Evolutionary conservation across 2,888 invertebrate genomes (phyloP), one percentile per base, ranked within the genome.

Genomic region (Piscicola geometra): DNA sequence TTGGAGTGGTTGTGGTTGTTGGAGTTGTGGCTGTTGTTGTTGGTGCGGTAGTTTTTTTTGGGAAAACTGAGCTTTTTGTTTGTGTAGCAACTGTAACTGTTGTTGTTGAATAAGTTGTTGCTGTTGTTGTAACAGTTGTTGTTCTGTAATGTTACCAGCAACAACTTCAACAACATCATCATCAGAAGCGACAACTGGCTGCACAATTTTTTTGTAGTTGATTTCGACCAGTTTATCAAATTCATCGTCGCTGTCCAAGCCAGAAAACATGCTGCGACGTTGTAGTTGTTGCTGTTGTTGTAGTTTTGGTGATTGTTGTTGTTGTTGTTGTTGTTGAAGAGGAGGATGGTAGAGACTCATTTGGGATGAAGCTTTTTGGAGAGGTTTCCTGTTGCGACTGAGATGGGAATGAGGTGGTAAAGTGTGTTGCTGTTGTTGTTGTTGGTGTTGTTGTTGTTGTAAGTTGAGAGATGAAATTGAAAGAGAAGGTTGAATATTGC

Each of bases 171-270:
- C 50, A 47, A 47, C 50, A 47, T 21, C 50, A n/a, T 50, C 2
- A 3, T 72, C 2, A n/a, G n/a, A n/a, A n/a, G n/a, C n/a, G n/a
- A n/a, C n/a, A 47, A 47, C 25, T 1, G 72, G 21, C 25, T 50
- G 47, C 30, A 52, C 28, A 12, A 76, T 25, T 64, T 71, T n/a
- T 73, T 66, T 21, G 72, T 73, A 76, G 64, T 76, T 76, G 21
- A 76, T 72, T 41, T 71, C 76, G 15, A 76, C 76, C 21, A 76
- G 47, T 41, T 76, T 71, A 47, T 76, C 76, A 15, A 76, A 73
- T 35, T 76, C 76, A 36, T 76, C 76, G 33, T 76, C 76, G 35
- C 72, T 71, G 28, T 72, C 72, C 5, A 72, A 28, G n/a, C 47
- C 32, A 1, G 56, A 28, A 52, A 25, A 72, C 0, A 72, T 28